Percentiles rank a stretch among this genome's conserved stretches.
Evolutionary conservation across 2,113 vertebrate genomes (phyloP).

Genomic region (Myocastor coypus): DNA sequence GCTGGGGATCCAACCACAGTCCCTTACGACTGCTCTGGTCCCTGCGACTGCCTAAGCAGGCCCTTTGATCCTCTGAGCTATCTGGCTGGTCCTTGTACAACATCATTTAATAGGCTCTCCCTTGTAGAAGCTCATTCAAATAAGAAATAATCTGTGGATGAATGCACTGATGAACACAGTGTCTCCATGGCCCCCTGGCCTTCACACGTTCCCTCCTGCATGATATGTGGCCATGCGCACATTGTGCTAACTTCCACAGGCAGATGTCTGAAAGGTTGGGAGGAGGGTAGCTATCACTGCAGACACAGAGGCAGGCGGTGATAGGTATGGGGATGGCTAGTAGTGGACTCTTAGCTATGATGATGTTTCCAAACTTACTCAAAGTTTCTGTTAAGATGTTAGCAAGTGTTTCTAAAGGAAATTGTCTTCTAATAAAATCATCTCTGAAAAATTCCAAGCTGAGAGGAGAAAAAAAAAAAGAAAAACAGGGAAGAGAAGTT

Average conservation of each 20-base stretch:
- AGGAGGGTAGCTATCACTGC: fast-evolving
- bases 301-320: background rate
- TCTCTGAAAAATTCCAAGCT: background rate
- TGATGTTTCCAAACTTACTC: background rate
- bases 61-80: too few relatives aligned
- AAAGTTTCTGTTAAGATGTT: background rate
- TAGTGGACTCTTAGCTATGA: background rate
- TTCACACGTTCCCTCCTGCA: background rate
- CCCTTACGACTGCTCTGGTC: too few relatives aligned
- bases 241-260: background rate
- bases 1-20: too few relatives aligned
- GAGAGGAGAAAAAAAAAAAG: too few relatives aligned
- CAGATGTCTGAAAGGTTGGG: background rate
- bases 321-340: fast-evolving
- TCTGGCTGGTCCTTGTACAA: too few relatives aligned
- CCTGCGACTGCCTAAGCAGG: background rate
- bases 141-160: background rate
- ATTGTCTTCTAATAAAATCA: background rate
- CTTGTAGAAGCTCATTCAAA: background rate
- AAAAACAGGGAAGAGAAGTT: background rate
- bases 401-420: background rate
- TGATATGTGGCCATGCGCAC: background rate
- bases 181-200: background rate
- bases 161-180: background rate
- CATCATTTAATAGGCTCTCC: background rate